Evolutionary conservation across 1,140 invertebrate genomes (phyloP), one percentile per base, ranked within the genome.

Genomic region (Forficula auricularia): DNA sequence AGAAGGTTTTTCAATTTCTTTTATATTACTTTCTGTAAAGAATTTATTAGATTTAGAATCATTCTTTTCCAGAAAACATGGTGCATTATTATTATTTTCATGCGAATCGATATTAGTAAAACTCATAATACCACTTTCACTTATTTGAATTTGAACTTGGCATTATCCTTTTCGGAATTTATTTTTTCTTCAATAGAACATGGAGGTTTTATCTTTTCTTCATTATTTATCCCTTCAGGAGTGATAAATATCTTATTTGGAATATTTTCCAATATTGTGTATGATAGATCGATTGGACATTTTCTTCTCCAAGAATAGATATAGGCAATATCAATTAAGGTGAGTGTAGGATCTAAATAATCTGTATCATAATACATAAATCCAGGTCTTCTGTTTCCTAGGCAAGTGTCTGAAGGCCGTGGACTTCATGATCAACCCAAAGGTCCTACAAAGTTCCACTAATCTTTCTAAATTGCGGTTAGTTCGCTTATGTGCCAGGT

Each of bases 61-160:
- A 27, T 27, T 27, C 10, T 4, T 27, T 27, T 27, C 22, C 10
- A 4, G 4, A 27, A 27, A 6, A 27, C 10, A 6, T 27, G 10
- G 4, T 27, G 22, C 10, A 27, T 27, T 27, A 27, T 27, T 27
- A 27, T 27, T 27, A 27, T 27, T 27, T 10, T 27, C 10, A 6
- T 27, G 4, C 22, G 22, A 27, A 27, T 27, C 22, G 18, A 68
- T 69, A 43, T 68, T 65, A 2, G 66, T 70, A 10, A 74, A 71
- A 54, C 72, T 74, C 66, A 77, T 77, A 15, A 75, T 70, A 19
- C 75, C 76, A 43, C 70, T 75, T 56, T 79, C 75, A 43, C 73
- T 77, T 42, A 78, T 78, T 52, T 74, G 67, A 12, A 79, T 54
- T 46, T 77, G 74, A 27, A 77, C 75, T 56, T 78, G 75, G n/a